Conservation (phyloP, 1,140 invertebrate species). For the Cheumatopsyche charites region DNA sequence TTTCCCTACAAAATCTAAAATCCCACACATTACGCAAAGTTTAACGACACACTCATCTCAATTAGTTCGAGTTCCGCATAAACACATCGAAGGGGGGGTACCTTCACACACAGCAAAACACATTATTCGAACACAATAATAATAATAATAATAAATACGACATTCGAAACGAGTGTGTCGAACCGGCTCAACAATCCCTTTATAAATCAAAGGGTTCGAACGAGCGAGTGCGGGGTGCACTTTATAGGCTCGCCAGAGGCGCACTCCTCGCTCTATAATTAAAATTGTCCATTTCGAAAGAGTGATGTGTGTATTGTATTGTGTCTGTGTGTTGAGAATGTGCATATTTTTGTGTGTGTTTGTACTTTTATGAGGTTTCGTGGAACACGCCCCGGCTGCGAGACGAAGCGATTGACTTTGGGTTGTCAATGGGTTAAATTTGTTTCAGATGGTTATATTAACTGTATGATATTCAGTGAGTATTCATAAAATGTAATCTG, state of each 20-base stretch:
- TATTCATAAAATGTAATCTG: too few relatives aligned
- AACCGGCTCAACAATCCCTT: constrained; percentile 14
- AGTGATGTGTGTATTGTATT: constrained; percentile 26
- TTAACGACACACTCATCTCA: too few relatives aligned
- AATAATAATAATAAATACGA: neutral
- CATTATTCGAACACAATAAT: too few relatives aligned
- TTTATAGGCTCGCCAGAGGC: constrained; percentile 3
- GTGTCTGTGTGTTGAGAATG: too few relatives aligned
- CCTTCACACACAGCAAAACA: too few relatives aligned
- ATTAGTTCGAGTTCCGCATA: too few relatives aligned
- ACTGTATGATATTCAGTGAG: too few relatives aligned
- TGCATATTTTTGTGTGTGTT: too few relatives aligned
- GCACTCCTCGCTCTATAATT: constrained; percentile 41
- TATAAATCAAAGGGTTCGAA: constrained; percentile 27
- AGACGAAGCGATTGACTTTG: constrained; percentile 12
- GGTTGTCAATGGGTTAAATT: constrained; percentile 18
- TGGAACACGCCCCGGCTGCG: constrained; percentile 12
- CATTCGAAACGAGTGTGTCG: constrained; percentile 24
- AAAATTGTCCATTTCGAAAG: constrained; percentile 44
- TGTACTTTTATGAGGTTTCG: constrained; percentile 23
- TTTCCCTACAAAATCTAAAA: too few relatives aligned
- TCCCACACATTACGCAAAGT: too few relatives aligned
- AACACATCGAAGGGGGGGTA: too few relatives aligned
- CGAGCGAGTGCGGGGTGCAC: neutral
- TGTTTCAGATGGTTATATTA: too few relatives aligned